Evolutionary conservation across 2,797 vertebrate genomes (phyloP), one percentile per base, ranked within the genome.

Genomic region (Lophotriccus pileatus): DNA sequence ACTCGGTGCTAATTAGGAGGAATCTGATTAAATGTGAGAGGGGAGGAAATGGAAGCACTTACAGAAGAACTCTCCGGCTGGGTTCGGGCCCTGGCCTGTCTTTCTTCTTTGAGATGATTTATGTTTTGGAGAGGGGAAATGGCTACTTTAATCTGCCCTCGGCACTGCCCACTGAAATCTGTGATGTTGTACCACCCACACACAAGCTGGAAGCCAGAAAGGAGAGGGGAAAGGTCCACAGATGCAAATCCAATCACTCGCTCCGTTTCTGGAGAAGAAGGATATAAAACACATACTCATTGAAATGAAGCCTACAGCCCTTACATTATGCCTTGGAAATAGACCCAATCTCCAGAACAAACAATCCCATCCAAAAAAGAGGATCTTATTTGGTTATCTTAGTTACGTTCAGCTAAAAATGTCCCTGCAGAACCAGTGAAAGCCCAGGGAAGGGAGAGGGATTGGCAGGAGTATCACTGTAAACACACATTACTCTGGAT

Each of bases 101-200:
- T 98, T 87, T 98, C 98, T 64, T 96, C 97, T 59, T 97, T 97
- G 46, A 99, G 98, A 10, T 98, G 89, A 13, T 93, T 96, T 12
- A 99, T 76, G 34, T 90, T 98, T 50, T 97, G 98, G 55, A 99
- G 97, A 27, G 99, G 99, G 43, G 98, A 98, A 92, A 99, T 21
- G 2, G 99, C 98, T 58, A 99, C 99, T 97, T 99, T 99, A 43
- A 99, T 96, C 97, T 99, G 99, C 14, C 99, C 99, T 23, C 98
- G 98, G 97, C 99, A 99, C 86, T 99, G 99, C 21, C 99, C 99
- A 4, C 98, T 98, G 96, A 99, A 98, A 94, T 99, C 99, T 1
- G 98, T 98, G 92, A 99, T 99, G 89, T 99, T 99, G 98, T 99
- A 99, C 99, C 99, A 99, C 23, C 99, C 99, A 4, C 99, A 99